These are phyloP conservation scores for Cydia pomonella DNA, from an alignment of 1,140 invertebrate genomes.

Conservation along the genomic window DNA sequence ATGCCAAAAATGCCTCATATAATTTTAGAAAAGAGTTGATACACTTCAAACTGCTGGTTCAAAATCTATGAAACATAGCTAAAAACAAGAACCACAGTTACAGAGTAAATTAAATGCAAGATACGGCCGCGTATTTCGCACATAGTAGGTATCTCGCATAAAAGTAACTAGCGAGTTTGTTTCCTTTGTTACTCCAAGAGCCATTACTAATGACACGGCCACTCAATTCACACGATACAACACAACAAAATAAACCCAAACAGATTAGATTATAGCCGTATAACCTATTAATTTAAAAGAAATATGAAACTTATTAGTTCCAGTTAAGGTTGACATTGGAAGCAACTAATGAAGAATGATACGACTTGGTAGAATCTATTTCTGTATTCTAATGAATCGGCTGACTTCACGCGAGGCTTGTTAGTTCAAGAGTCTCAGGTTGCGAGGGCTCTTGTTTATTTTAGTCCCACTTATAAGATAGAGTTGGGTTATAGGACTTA, in stretches of 20 bases:
- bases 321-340: background rate
- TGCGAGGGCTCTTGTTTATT: conserved; percentile 17
- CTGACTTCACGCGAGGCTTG: conserved; percentile 21
- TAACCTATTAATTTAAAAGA: background rate
- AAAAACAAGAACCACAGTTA: too few species aligned
- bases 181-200: too few species aligned
- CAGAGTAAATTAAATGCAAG: too few species aligned
- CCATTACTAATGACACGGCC: background rate
- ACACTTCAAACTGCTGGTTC: too few species aligned
- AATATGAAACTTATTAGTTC: background rate
- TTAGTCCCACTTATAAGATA: conserved; percentile 18
- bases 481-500: conserved; percentile 3
- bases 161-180: too few species aligned
- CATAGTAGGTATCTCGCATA: too few species aligned
- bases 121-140: too few species aligned
- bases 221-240: conserved; percentile 2
- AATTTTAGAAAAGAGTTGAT: too few species aligned
- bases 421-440: conserved; percentile 18
- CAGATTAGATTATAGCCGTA: background rate
- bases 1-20: too few species aligned
- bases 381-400: conserved; percentile 14
- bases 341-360: background rate
- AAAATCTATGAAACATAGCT: too few species aligned
- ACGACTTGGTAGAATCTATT: conserved; percentile 7
- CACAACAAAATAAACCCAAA: conserved; percentile 4